Percentiles rank a stretch among this genome's conserved stretches.
Evolutionary conservation across 1,140 invertebrate species (phyloP).

Genomic region (Laupala kohalensis): DNA sequence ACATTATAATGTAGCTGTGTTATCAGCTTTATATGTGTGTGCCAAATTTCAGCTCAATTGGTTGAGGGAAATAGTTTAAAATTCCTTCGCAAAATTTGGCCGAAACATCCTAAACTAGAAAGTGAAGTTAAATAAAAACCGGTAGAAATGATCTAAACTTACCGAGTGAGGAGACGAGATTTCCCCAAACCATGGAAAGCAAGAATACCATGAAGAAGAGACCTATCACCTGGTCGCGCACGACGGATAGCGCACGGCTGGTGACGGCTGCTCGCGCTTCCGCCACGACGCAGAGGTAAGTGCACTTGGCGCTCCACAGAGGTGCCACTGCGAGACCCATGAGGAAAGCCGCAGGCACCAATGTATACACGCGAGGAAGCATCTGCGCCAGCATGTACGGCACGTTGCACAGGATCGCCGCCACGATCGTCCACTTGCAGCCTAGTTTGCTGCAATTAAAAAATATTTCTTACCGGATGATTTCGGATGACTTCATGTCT

Average conservation of each 20-base stretch:
- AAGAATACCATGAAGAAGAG: slow-evolving; percentile 90
- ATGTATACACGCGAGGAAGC: slow-evolving; percentile 64
- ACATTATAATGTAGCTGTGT: too few relatives aligned
- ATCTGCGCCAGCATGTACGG: slow-evolving; percentile 77
- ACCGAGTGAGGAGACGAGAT: slow-evolving; percentile 77
- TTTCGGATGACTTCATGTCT: too few relatives aligned
- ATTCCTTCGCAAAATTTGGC: too few relatives aligned
- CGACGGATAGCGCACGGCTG: slow-evolving; percentile 54
- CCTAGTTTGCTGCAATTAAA: slow-evolving; percentile 52
- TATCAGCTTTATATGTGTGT: too few relatives aligned
- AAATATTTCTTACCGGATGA: too few relatives aligned
- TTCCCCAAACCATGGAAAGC: slow-evolving; percentile 83
- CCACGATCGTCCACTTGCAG: slow-evolving; percentile 75
- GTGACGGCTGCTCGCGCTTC: slow-evolving; percentile 59
- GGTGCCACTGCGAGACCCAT: slow-evolving; percentile 78
- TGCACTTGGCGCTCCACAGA: slow-evolving; percentile 81
- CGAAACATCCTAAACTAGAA: too few relatives aligned
- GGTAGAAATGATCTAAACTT: too few relatives aligned
- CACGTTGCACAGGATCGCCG: slow-evolving; percentile 78
- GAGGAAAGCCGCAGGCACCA: slow-evolving; percentile 71
- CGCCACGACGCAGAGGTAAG: slow-evolving; percentile 68
- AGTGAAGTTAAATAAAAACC: too few relatives aligned
- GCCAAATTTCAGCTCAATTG: too few relatives aligned
- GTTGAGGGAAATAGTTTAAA: too few relatives aligned
- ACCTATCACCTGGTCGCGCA: slow-evolving; percentile 29